Base-by-base conservation (phyloP, 1,140 invertebrate genomes). In the Leptinotarsa lineolata region DNA sequence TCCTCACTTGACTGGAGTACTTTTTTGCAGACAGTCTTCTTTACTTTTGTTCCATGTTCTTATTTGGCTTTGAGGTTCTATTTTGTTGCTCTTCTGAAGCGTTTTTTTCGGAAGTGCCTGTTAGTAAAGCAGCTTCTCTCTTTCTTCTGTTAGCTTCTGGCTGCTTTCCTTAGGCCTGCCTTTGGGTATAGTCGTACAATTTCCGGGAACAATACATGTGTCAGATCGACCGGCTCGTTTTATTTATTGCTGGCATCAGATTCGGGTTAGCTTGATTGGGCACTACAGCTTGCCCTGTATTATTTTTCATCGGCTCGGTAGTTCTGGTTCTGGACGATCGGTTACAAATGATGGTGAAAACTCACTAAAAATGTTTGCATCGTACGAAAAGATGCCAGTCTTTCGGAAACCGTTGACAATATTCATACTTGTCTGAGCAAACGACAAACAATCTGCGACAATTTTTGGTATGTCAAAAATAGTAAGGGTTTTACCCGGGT, bases 391-490 rank as follows among this genome's bases (percentile, higher is more conserved):
- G 15, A 63, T 63, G 60, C 60, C 60, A 5, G 18, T 63, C 60
- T 63, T 63, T 63, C 18, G 13, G 18, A 63, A 13, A 54, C 46
- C 46, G 13, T 54, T 54, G 3, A 54, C 18, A 20, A 68, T 68
- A 48, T 68, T 68, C 15, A 68, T 68, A 68, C 46, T 68, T 66
- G 60, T 65, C 63, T 44, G 24, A 65, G 63, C 20, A 30, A 65
- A 65, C n/a, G 3, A 22, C 24, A 65, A 39, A 13, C 22, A 65
- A 65, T 39, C 63, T 8, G 21, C 20, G 60, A 65, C 63, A 12
- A 30, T 65, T 65, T 65, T 65, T 64, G 84, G 83, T 70, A 88
- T 84, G 72, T 87, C 84, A 77, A 86, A 87, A 22, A 87, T 85
- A 13, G 82, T 81, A 76, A 88, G 84, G 18, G 84, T 78, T 78